Evolutionary conservation across 1,140 invertebrate genomes (phyloP), one percentile per base, ranked within the genome.

Genomic region (Leucophenga varia): DNA sequence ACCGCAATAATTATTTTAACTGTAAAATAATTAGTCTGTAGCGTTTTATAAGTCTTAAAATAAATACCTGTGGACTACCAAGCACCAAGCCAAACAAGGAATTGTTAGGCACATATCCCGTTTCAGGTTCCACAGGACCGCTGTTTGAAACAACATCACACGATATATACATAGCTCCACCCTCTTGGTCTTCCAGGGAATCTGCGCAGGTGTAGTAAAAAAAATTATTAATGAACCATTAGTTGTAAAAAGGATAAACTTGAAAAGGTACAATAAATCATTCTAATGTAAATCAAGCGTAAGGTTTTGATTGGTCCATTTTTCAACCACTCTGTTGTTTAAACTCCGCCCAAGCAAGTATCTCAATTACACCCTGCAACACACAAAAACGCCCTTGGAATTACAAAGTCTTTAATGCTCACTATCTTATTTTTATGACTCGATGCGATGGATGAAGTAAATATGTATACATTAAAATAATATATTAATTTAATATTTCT

Each of bases 151-250:
- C 72, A 59, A 73, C 72, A 69, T 75, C 72, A 63, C 72, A 75
- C 61, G 72, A 75, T 70, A 75, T 75, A 67, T 75, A 75, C 73
- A 75, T 75, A 72, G 73, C 73, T 75, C 73, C 73, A 75, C 73
- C 73, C 69, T 74, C 72, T 72, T 75, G 68, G 61, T 75, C 67
- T 74, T 74, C 72, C 72, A 74, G 67, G 57, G 72, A 74, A 75
- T 74, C 72, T 75, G 59, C 60, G 64, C 51, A 55, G 52, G 49
- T 35, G 14, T 42, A 52, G 42, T 36, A 31, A 43, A 40, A 34
- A 28, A 19, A 34, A 16, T 16, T 9, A 9, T 16, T 43, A 28
- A 54, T 34, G 13, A 34, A 13, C 9, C 9, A 4, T 34, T 34
- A 34, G 13, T 14, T n/a, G 9, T 13, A n/a, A n/a, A n/a, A n/a